Percentiles rank a stretch among this genome's conserved stretches.
Conservation (phyloP, 2,113 vertebrate genomes). For the Alexandromys fortis region DNA sequence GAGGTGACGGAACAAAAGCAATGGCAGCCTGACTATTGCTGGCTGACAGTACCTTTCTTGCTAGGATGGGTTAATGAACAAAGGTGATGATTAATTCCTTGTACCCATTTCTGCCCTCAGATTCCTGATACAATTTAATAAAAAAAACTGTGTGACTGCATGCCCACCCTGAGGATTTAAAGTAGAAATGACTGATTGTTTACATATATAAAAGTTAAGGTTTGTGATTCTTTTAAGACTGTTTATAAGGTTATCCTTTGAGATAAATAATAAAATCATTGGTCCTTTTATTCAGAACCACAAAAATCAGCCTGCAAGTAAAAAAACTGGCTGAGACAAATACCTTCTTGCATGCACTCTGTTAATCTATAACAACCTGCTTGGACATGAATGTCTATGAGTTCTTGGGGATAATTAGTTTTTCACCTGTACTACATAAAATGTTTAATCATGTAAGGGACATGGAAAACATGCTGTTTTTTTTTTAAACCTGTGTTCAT, state of each 20-base stretch:
- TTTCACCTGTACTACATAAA: background rate
- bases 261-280: background rate
- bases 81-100: background rate
- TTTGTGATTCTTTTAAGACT: background rate
- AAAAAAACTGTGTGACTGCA: background rate
- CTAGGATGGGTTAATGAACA: background rate
- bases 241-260: background rate
- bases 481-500: background rate
- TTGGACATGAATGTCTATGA: background rate
- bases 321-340: background rate
- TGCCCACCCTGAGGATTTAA: background rate
- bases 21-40: background rate
- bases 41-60: background rate
- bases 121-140: background rate
- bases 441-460: background rate
- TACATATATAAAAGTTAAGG: background rate
- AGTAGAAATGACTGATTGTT: background rate
- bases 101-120: background rate
- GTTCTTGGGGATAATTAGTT: background rate
- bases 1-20: background rate
- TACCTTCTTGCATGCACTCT: background rate
- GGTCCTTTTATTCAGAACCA: background rate
- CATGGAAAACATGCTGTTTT: background rate
- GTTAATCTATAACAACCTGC: background rate
- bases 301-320: background rate